Evolutionary conservation across 2,888 invertebrate species (phyloP).

Genomic region (Morpho deidamia): DNA sequence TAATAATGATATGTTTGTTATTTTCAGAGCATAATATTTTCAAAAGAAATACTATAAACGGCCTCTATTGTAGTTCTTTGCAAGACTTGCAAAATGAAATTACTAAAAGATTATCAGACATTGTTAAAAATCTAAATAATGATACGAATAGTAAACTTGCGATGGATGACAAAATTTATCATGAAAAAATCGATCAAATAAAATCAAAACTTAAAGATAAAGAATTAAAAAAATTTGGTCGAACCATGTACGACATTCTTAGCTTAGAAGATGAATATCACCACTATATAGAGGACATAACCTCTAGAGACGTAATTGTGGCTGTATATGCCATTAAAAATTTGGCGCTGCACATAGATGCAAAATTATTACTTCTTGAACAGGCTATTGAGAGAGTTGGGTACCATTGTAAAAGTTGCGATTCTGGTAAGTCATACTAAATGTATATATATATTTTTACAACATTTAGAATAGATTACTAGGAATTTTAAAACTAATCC

Average conservation of each 20-base stretch:
- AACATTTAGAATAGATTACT: too few species aligned
- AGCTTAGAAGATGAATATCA: constrained; percentile 39
- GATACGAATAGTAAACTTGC: constrained; percentile 10
- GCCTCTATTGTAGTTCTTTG: constrained; percentile 32
- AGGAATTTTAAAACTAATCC: too few species aligned
- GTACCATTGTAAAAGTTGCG: constrained; percentile 32
- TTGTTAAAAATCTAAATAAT: constrained; percentile 11
- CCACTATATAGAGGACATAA: constrained; percentile 29
- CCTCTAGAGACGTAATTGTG: constrained; percentile 7
- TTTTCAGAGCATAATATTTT: constrained; percentile 14
- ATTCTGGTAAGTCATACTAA: constrained; percentile 10
- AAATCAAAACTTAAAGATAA: constrained; percentile 32
- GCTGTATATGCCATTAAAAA: constrained; percentile 16
- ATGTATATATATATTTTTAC: not conserved
- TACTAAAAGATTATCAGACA: constrained; percentile 20
- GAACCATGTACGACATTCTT: constrained; percentile 41
- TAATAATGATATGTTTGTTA: not conserved
- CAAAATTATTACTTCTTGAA: constrained; percentile 19
- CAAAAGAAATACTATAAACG: constrained; percentile 13
- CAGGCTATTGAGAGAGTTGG: constrained; percentile 27
- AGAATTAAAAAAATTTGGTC: constrained; percentile 35
- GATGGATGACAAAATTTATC: constrained; percentile 16
- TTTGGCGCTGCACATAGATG: constrained; percentile 18
- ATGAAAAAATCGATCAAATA: constrained; percentile 22
- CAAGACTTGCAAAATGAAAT: constrained; percentile 28